Conservation (phyloP, 2,113 vertebrate species). For the Lanius collurio region DNA sequence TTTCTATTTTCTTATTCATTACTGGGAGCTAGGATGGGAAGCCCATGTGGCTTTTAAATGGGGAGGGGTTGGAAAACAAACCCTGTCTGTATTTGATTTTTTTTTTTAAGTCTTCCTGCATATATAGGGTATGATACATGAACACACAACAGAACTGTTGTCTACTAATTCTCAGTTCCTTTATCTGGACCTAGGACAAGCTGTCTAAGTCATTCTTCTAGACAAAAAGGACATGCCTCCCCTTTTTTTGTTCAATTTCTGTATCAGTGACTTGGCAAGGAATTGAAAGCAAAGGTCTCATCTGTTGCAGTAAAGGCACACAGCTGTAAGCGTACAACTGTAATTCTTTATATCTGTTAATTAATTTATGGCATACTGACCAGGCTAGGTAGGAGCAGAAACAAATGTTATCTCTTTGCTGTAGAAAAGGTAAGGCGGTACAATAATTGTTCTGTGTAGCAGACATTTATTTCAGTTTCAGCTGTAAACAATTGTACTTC, state of each 20-base stretch:
- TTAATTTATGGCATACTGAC: not conserved
- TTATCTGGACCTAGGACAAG: not conserved
- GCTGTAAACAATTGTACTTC: not conserved
- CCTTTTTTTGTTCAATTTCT: not conserved
- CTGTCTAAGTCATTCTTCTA: not conserved
- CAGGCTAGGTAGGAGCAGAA: not conserved
- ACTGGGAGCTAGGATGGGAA: not conserved
- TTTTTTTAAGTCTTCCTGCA: not conserved
- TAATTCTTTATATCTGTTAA: not conserved
- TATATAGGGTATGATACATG: not conserved
- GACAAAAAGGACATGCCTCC: not conserved
- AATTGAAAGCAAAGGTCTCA: not conserved
- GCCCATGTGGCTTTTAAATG: rapidly evolving
- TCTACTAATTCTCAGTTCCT: not conserved
- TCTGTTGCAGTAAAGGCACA: not conserved
- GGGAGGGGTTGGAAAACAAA: not conserved
- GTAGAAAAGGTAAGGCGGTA: not conserved
- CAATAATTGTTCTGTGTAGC: not conserved
- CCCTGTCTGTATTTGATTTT: not conserved
- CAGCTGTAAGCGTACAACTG: not conserved
- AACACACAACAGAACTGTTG: not conserved
- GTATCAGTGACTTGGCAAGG: not conserved
- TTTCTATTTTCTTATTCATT: not conserved
- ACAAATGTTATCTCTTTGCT: not conserved
- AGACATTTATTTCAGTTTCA: not conserved